Evolutionary conservation across 2,888 invertebrate species (phyloP), one percentile per base, ranked within the genome.

Genomic region (Crepidodera aurea): DNA sequence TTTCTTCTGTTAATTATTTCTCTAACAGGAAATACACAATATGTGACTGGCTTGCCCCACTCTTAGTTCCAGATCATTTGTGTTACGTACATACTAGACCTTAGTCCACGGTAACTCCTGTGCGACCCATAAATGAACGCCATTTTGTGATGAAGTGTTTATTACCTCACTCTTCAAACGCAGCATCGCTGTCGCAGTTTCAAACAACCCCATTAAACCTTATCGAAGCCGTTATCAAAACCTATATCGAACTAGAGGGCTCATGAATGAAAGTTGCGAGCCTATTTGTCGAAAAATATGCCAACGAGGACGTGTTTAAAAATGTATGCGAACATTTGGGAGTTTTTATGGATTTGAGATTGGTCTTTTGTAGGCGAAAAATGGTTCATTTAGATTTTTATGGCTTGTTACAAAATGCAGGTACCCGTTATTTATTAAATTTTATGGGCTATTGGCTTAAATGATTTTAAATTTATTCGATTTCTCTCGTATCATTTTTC

Each of bases 91-190:
- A 22, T 22, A 22, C 22, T 22, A 22, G 2, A 22, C 22, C 22
- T 22, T 22, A 22, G n/a, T n/a, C n/a, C 51, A 51, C 55, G 44
- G 42, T 44, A 15, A 55, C 34, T 56, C 56, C 56, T 44, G 12
- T 34, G 46, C 25, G 44, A 34, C 34, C 34, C 56, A 46, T 56
- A 46, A 56, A 34, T 32, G 46, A 46, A 44, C 46, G 22, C 15
- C 46, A 56, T 56, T 56, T 56, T 56, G 56, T 46, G 56, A 56
- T 56, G 56, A 56, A 56, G 56, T 56, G 46, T 56, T 56, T 56
- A 56, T 56, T 44, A 46, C 34, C 34, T 22, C 56, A 46, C 56
- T 34, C 56, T 56, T 56, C 56, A 56, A 56, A 56, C 22, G 27
- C 27, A 40, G 40, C 27, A 16, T 27, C 27, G 53, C 27, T 53